phyloP scores from a whole-genome alignment of 1,140 invertebrate species.

The Dufourea novaeangliae region DNA sequence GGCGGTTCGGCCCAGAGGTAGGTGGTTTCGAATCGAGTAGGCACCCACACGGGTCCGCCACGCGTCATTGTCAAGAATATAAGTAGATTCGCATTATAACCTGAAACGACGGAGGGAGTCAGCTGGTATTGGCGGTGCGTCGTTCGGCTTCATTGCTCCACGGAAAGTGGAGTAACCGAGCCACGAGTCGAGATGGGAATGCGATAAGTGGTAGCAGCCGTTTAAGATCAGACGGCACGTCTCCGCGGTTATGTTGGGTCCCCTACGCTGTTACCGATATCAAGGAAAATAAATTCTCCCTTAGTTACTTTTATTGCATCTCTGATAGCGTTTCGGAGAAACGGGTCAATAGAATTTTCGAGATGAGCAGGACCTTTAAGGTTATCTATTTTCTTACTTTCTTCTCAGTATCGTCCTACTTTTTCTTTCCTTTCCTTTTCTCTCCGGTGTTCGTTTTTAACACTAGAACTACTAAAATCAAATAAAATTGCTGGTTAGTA shows the following conservation, averaged over 20 bases:
- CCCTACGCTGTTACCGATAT: neutral
- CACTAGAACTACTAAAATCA: too few relatives aligned
- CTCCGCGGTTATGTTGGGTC: neutral
- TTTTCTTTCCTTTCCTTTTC: too few relatives aligned
- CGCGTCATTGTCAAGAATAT: constrained; percentile 22
- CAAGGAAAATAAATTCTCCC: neutral
- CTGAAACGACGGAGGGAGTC: neutral
- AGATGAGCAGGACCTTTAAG: too few relatives aligned
- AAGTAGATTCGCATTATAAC: neutral
- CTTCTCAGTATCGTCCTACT: too few relatives aligned
- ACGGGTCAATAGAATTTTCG: neutral
- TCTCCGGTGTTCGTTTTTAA: too few relatives aligned
- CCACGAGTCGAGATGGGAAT: constrained; percentile 26
- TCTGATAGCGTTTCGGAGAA: neutral
- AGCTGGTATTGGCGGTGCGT: too few relatives aligned
- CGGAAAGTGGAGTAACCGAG: constrained; percentile 29
- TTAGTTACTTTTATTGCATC: neutral
- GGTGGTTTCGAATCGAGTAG: neutral
- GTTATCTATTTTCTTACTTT: too few relatives aligned
- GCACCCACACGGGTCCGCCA: neutral
- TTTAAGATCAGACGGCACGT: constrained; percentile 44
- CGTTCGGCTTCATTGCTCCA: neutral
- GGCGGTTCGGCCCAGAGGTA: too few relatives aligned
- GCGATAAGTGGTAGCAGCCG: constrained; percentile 37
- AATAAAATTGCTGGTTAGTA: too few relatives aligned